Evolutionary conservation across 2,113 vertebrate genomes (phyloP).

Genomic region (Labrus mixtus): DNA sequence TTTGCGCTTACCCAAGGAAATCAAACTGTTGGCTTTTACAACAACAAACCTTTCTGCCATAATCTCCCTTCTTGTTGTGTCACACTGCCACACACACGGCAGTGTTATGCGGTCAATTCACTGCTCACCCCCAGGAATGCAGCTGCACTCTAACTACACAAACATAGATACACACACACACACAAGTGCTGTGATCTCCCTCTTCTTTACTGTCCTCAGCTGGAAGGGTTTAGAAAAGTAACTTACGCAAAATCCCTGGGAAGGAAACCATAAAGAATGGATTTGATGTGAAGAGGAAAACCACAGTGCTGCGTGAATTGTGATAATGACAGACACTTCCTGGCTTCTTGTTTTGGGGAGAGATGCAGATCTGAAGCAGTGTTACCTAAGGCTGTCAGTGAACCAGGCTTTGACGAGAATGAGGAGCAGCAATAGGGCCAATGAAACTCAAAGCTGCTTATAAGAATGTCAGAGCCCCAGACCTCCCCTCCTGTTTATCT

Average conservation of each 20-base stretch:
- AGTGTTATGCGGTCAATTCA: constrained; percentile 62
- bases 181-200: constrained; percentile 42
- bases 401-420: constrained; percentile 27
- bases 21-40: constrained; percentile 58
- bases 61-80: constrained; percentile 45
- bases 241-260: constrained; percentile 42
- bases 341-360: constrained; percentile 70
- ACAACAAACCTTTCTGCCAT: constrained; percentile 54
- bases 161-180: constrained; percentile 40
- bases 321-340: constrained; percentile 80
- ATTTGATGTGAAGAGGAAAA: constrained; percentile 76
- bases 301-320: constrained; percentile 66
- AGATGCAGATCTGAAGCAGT: constrained; percentile 68
- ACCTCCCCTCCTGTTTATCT: constrained; percentile 69
- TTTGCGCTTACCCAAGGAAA: constrained; percentile 25
- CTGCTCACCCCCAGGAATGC: constrained; percentile 60
- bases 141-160: constrained; percentile 49
- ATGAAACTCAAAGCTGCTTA: constrained; percentile 69
- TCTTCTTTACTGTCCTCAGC: constrained; percentile 68
- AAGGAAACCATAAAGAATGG: constrained; percentile 72
- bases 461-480: constrained; percentile 64
- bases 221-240: constrained; percentile 65
- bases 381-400: constrained; percentile 61
- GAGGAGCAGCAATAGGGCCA: constrained; percentile 53
- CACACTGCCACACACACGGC: constrained; percentile 2